Evolutionary conservation across 1,140 invertebrate species (phyloP), one percentile per base, ranked within the genome.

Genomic region (Neodiprion lecontei): DNA sequence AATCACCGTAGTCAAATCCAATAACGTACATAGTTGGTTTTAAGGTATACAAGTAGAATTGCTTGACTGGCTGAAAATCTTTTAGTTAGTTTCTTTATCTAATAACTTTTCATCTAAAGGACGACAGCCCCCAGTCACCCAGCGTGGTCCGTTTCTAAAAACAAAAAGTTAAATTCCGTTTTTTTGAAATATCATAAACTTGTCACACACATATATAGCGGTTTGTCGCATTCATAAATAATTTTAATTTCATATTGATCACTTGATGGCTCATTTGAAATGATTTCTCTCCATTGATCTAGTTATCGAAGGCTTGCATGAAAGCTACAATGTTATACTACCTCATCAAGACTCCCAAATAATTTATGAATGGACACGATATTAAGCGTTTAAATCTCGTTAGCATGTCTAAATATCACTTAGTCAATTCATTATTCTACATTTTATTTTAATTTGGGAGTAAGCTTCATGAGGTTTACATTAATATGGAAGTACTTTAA

Each of bases 261-360:
- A 65, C 17, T 65, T 17, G 61, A 65, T 14, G 17, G 12, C 12
- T 65, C 2, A 23, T 69, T 14, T 10, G 21, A 12, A 11, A 14
- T 7, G 67, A 69, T 65, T 72, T 28, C 70, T 70, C 53, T 68
- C 21, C 21, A 48, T 66, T 70, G 11, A 2, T 77, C 66, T 72
- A 17, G n/a, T 76, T 48, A 49, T 69, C 17, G 48, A 17, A 73
- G 23, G 73, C 61, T 12, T 28, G 14, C 9, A 49, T n/a, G 23
- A 72, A 72, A 69, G 65, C 49, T 23, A 74, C 70, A 75, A 66
- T 48, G 49, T 73, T 9, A 48, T 53, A 71, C 77, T 78, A 88
- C 87, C 87, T 88, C 87, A 88, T 88, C 83, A 88, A 88, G 86
- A 85, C 86, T 88, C 87, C 87, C 87, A 88, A 88, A 88, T 88